Evolutionary conservation across 1,140 invertebrate species (phyloP), one percentile per base, ranked within the genome.

Genomic region (Drosophila leontia): DNA sequence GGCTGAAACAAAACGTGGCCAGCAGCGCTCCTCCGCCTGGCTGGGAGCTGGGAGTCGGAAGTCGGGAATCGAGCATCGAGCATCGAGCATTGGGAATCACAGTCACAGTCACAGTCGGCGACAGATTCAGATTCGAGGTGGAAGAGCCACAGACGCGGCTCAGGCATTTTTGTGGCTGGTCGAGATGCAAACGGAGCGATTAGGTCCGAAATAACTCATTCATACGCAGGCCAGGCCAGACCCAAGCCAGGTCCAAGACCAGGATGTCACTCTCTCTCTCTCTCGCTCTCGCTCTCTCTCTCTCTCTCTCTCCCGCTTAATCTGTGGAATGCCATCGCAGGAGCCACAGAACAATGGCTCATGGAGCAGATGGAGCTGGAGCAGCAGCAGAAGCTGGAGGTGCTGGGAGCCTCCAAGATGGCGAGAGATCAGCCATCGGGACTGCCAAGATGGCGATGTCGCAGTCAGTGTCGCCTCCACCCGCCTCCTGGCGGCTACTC

Each of bases 131-230:
- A 75, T 57, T 69, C 60, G 45, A 23, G n/a, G 17, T 19, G 23
- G 59, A 7, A 17, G 45, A 48, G 32, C 44, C 35, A 71, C 35
- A 71, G 37, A 65, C 45, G 56, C 34, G 45, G 62, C 45, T 56
- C 51, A 70, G 82, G 72, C 80, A 78, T 87, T 77, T 60, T 63
- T 60, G 64, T 78, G 55, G 75, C 60, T 79, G 67, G 67, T 47
- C 64, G 35, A 90, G 84, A 91, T 84, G 84, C 75, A 80, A 82
- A 51, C 69, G 53, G 29, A 76, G 74, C 81, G 88, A 91, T 91
- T 91, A 91, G 82, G 88, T 69, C 81, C 67, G 74, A 88, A 91
- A 91, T 91, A 91, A 91, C 84, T 91, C 88, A 91, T 91, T 91
- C 88, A 91, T 91, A 91, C 90, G 81, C 84, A 90, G 69, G 69